Evolutionary conservation across 1,140 invertebrate species (phyloP).

Genomic region (Aphelinus certus): DNA sequence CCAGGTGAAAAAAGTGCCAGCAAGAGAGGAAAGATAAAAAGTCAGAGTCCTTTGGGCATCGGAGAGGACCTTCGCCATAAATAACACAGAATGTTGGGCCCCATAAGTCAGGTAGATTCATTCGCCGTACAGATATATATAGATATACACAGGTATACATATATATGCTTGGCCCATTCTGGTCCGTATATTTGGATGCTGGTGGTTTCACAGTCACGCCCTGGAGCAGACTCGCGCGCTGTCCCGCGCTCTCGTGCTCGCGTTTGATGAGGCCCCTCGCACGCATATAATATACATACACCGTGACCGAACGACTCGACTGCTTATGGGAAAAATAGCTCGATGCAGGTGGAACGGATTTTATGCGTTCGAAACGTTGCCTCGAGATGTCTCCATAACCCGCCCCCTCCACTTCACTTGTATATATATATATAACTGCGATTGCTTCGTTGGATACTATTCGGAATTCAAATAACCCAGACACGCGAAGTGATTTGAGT

Average conservation of each 20-base stretch:
- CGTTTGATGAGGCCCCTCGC: neutral
- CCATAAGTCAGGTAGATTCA: constrained; percentile 64
- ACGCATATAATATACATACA: neutral
- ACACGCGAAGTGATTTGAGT: no score
- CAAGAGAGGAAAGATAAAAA: constrained; percentile 38
- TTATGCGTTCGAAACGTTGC: constrained; percentile 31
- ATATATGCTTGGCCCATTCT: constrained; percentile 44
- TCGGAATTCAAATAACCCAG: no score
- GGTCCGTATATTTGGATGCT: constrained; percentile 55
- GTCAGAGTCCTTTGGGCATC: constrained; percentile 49
- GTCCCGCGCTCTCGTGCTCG: neutral
- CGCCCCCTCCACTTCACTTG: constrained; percentile 27
- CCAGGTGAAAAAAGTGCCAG: constrained; percentile 29
- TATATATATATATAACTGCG: no score
- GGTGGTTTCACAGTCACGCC: constrained; percentile 65
- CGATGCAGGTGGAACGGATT: constrained; percentile 48
- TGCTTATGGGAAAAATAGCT: constrained; percentile 44
- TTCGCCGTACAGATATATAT: constrained; percentile 46
- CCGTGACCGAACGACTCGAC: constrained; percentile 5
- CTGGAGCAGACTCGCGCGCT: constrained; percentile 44
- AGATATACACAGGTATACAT: constrained; percentile 29
- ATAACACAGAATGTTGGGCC: constrained; percentile 62
- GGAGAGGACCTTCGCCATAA: constrained; percentile 53
- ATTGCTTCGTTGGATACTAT: no score
- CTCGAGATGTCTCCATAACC: constrained; percentile 59